Base-by-base conservation (phyloP, 2,888 invertebrate species). In the Cataglyphis livida region DNA sequence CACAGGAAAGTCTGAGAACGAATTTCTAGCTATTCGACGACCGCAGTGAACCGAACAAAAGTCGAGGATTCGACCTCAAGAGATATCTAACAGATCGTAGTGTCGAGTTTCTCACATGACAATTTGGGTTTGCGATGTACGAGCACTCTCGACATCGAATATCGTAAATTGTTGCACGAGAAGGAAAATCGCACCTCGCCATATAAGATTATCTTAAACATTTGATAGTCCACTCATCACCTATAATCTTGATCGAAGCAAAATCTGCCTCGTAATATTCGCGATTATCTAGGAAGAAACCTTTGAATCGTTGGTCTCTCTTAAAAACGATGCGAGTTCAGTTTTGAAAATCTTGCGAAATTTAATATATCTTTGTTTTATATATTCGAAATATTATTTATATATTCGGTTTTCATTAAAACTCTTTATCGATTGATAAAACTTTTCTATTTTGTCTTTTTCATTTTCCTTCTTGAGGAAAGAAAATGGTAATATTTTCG, bases 1-100 rank as follows among this genome's bases (percentile, higher is more conserved):
- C 74, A 73, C 70, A 59, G 48, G 38, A 44, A 82, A 48, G 73
- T 68, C 66, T 59, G 75, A 83, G 75, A 73, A 38, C 41, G 41
- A 41, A 54, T 73, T 85, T 78, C 15, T 18, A 28, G 65, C 15
- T 32, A 62, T 84, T 54, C 66, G 64, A 21, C 54, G 65, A 78
- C 48, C 32, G 70, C 44, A 59, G 48, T 54, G 44, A 78, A 59
- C 59, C 68, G 44, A 35, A 59, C 44, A 57, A 68, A 59, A 78
- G 28, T 32, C 68, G 78, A 68, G 68, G 44, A 57, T 21, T 65
- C 78, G 68, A 68, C 78, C 78, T 59, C 68, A 68, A 5, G 64
- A 54, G 57, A 32, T 59, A 44, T 15, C 15, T 44, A 44, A 78
- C 59, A 68, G 18, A 59, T 18, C 78, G 59, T 2, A 51, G 44